Conservation (phyloP, 2,797 vertebrate species). For the Gymnopithys bicolor region DNA sequence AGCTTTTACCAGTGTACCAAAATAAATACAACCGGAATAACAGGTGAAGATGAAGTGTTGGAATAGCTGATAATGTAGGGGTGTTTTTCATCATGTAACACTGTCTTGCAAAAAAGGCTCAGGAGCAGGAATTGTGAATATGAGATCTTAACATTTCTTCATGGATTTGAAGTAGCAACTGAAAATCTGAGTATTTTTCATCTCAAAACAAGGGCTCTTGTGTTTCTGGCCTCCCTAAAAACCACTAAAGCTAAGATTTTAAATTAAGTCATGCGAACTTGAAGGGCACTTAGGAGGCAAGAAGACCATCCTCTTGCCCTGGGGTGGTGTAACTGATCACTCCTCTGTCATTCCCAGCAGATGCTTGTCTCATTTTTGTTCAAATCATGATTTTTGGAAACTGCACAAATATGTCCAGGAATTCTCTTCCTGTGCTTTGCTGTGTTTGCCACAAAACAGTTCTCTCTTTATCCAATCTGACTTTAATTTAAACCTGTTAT, state of each 20-base stretch:
- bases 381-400: slow-evolving; percentile 1
- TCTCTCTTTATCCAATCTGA: background rate
- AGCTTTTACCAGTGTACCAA: background rate
- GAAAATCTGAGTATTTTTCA: background rate
- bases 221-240: background rate
- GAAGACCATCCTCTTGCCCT: background rate
- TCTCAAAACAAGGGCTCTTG: background rate
- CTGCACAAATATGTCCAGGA: background rate
- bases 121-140: background rate
- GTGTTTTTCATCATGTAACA: background rate
- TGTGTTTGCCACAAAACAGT: background rate
- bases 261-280: slow-evolving; percentile 13
- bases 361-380: background rate
- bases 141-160: background rate
- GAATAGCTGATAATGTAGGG: background rate
- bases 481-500: slow-evolving; percentile 10
- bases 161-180: background rate
- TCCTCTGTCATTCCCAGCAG: background rate
- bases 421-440: background rate
- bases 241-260: background rate
- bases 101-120: background rate
- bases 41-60: background rate
- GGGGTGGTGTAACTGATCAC: background rate
- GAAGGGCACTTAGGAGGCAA: slow-evolving; percentile 14
- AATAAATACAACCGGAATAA: background rate